Evolutionary conservation across 2,888 invertebrate species (phyloP).

Genomic region (Agrotis clavis): DNA sequence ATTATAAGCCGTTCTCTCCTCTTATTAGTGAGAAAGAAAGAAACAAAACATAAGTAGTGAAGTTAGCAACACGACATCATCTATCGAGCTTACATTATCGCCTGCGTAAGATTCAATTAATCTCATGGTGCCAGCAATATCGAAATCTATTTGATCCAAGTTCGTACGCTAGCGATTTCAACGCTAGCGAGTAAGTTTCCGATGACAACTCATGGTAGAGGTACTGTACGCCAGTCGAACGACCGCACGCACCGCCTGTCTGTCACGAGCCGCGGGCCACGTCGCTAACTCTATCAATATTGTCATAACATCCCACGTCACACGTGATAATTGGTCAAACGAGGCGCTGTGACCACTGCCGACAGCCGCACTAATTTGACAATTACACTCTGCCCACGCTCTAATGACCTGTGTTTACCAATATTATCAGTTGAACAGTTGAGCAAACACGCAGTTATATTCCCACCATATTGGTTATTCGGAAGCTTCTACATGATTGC

Average conservation of each 20-base stretch:
- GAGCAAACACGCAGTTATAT: constrained; percentile 1
- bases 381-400: constrained; percentile 12
- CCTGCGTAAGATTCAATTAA: too few species aligned
- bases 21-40: too few species aligned
- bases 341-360: background rate
- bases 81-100: too few species aligned
- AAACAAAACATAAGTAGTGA: too few species aligned
- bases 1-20: too few species aligned
- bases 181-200: too few species aligned
- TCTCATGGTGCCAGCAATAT: too few species aligned
- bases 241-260: background rate
- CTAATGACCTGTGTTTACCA: constrained; percentile 16
- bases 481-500: constrained; percentile 18
- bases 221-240: background rate
- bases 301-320: constrained; percentile 29
- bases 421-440: constrained; percentile 12
- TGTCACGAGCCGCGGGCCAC: constrained; percentile 5
- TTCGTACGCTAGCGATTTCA: too few species aligned
- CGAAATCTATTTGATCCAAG: too few species aligned
- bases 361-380: constrained; percentile 11
- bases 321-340: constrained; percentile 27
- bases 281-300: constrained; percentile 31
- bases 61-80: too few species aligned
- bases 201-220: too few species aligned
- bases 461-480: constrained; percentile 8